phyloP scores from a whole-genome alignment of 2,113 vertebrate species.

The Zapus hudsonius region DNA sequence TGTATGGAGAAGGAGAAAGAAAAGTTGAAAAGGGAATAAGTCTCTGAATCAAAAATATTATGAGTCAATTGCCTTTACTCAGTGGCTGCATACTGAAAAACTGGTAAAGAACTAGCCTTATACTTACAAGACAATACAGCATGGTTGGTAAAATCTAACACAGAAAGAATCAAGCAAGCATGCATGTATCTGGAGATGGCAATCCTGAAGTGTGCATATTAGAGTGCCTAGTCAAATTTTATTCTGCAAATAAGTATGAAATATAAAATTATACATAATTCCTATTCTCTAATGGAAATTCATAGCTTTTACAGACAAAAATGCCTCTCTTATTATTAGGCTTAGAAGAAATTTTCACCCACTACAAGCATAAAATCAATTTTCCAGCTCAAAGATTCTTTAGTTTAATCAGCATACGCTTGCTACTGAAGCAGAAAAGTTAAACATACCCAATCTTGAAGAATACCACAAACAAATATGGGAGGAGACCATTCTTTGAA shows the following conservation, averaged over 20 bases:
- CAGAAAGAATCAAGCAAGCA: neutral
- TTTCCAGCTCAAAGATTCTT: conserved; percentile 41
- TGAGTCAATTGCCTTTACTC: neutral
- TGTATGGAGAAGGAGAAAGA: neutral
- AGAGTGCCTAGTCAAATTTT: neutral
- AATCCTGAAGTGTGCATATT: neutral
- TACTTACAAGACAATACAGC: neutral
- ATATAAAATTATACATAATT: conserved; percentile 41
- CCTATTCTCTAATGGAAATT: conserved; percentile 48
- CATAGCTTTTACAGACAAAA: conserved; percentile 58
- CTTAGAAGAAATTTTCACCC: conserved; percentile 36
- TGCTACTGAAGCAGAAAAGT: conserved; percentile 20
- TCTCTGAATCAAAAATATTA: neutral
- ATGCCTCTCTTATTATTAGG: conserved; percentile 14
- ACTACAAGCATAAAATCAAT: conserved; percentile 57
- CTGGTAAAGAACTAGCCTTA: neutral
- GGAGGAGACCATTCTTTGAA: neutral
- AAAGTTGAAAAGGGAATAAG: neutral
- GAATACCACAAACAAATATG: neutral
- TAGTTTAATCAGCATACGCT: conserved; percentile 47
- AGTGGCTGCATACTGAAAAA: neutral
- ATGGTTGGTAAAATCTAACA: neutral
- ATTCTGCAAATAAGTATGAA: neutral
- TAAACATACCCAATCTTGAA: neutral
- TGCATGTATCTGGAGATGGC: neutral